A percentile compares a stretch with the other conserved stretches of the same genome.
Conservation (phyloP, 2,113 vertebrate species). For the Heptranchias perlo region DNA sequence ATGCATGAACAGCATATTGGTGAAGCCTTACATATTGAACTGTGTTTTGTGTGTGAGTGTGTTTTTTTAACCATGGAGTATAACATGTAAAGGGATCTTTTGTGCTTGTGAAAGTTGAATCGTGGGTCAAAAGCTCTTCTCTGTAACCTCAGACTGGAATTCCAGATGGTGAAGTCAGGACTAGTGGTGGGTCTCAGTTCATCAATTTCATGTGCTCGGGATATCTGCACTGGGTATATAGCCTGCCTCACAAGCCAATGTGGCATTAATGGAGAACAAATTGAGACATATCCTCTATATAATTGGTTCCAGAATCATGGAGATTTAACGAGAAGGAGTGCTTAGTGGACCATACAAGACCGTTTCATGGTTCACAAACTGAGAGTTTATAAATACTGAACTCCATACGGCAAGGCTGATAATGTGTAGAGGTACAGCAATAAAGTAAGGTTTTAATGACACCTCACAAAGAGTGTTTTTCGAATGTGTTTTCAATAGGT, state of each 20-base stretch:
- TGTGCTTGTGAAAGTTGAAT: conserved; percentile 65
- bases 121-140: conserved; percentile 62
- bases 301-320: conserved; percentile 74
- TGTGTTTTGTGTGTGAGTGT: not conserved
- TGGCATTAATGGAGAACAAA: conserved; percentile 75
- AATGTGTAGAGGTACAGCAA: not conserved
- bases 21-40: not conserved
- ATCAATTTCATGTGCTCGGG: conserved; percentile 65
- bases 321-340: conserved; percentile 68
- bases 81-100: conserved; percentile 28
- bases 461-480: not conserved
- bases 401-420: not conserved
- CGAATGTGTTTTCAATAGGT: conserved; percentile 32
- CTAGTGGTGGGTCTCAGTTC: conserved; percentile 55
- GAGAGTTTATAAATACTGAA: conserved; percentile 33
- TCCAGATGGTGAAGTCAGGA: conserved; percentile 72
- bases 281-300: conserved; percentile 79
- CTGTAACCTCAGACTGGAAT: conserved; percentile 68
- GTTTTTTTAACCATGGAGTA: not conserved
- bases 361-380: conserved; percentile 38
- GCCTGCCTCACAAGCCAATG: conserved; percentile 56
- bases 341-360: conserved; percentile 45
- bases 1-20: not conserved
- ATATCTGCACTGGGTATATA: conserved; percentile 56
- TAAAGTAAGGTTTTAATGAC: conserved; percentile 36